These are phyloP conservation scores for Nomada goodeniana DNA, from an alignment of 2,888 invertebrate species.

Conservation along the genomic window DNA sequence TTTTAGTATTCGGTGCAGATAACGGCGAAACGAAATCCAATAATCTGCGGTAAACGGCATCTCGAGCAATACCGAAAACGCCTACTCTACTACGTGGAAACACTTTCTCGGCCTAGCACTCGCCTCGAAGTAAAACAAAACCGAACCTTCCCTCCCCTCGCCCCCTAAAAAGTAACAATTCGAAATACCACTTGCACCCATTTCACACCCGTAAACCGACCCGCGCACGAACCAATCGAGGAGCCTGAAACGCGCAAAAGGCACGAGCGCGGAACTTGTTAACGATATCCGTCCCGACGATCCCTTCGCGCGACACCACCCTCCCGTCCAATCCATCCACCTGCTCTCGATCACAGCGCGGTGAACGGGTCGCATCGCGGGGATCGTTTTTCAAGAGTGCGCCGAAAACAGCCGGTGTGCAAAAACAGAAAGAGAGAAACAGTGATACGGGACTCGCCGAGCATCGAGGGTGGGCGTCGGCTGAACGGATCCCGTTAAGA, in stretches of 20 bases:
- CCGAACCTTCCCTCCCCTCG: too few species aligned
- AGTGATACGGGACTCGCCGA: background rate
- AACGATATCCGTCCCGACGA: slow-evolving; percentile 31
- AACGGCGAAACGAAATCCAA: too few species aligned
- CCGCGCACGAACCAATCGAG: background rate
- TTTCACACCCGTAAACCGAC: background rate
- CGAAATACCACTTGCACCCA: background rate
- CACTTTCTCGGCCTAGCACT: too few species aligned
- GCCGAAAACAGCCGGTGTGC: background rate
- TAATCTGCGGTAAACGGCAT: too few species aligned
- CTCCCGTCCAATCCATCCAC: slow-evolving; percentile 43
- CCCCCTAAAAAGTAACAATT: too few species aligned
- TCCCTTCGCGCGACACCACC: slow-evolving; percentile 23
- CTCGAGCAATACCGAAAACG: too few species aligned
- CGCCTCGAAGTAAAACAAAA: too few species aligned
- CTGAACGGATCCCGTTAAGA: slow-evolving; percentile 43
- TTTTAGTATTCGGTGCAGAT: too few species aligned
- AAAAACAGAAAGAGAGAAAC: background rate
- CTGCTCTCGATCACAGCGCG: background rate
- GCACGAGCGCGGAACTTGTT: slow-evolving; percentile 23
- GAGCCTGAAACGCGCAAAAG: background rate
- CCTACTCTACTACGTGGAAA: too few species aligned
- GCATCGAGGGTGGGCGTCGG: background rate
- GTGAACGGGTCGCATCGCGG: slow-evolving; percentile 33
- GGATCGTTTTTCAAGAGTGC: slow-evolving; percentile 32